phyloP scores from a whole-genome alignment of 2,888 invertebrate species.

The Xestobium rufovillosum region DNA sequence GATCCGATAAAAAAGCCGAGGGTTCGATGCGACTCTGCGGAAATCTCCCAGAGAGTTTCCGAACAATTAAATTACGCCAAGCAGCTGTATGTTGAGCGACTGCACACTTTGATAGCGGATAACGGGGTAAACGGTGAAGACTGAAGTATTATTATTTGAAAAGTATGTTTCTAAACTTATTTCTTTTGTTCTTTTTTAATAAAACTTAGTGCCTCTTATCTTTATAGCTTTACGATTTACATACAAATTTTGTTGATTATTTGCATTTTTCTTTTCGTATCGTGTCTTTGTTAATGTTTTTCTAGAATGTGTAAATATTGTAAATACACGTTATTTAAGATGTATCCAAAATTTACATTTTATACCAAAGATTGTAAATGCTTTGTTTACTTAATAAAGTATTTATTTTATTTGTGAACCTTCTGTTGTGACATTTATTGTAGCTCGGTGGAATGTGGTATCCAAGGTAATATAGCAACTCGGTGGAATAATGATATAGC shows the following conservation, averaged over 20 bases:
- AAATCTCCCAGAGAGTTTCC: constrained; percentile 62
- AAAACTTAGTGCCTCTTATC: neutral
- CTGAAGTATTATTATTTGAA: neutral
- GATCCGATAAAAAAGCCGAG: constrained; percentile 60
- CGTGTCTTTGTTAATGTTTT: neutral
- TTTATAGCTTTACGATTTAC: too few species aligned
- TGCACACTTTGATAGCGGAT: constrained; percentile 54
- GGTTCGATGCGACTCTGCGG: constrained; percentile 67
- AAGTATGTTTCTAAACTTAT: neutral
- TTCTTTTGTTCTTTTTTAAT: neutral
- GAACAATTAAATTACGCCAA: constrained; percentile 86
- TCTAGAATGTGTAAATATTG: constrained; percentile 2
- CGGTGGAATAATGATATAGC: too few species aligned
- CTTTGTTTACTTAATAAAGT: too few species aligned
- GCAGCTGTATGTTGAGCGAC: constrained; percentile 73
- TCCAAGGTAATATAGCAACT: too few species aligned
- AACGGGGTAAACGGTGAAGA: constrained; percentile 1
- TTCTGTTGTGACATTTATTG: too few species aligned
- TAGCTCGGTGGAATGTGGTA: too few species aligned
- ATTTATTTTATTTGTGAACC: too few species aligned
- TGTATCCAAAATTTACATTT: neutral
- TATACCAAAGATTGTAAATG: constrained; percentile 1
- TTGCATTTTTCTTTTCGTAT: neutral
- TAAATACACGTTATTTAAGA: neutral
- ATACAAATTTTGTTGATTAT: neutral